phyloP scores from a whole-genome alignment of 2,797 vertebrate genomes.

The Psittacula derbiana region DNA sequence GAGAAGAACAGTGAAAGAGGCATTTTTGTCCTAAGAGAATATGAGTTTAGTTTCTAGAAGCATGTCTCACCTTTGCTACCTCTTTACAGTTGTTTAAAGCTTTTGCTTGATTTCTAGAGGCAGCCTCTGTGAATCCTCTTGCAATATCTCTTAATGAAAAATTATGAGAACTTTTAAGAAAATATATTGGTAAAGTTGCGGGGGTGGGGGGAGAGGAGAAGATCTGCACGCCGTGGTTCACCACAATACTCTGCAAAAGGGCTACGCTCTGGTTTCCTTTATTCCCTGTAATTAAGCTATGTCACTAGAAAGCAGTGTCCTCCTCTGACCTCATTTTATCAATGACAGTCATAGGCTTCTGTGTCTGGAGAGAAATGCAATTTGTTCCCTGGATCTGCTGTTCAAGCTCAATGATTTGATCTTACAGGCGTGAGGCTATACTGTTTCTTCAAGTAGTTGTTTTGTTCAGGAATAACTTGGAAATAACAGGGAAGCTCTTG shows the following conservation, averaged over 20 bases:
- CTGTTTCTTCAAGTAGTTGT: neutral
- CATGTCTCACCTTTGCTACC: neutral
- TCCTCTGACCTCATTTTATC: neutral
- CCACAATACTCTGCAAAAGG: neutral
- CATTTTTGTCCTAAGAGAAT: neutral
- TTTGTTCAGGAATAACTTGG: neutral
- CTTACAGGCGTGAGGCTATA: accelerated
- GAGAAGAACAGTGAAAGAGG: neutral
- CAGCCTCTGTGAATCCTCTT: neutral
- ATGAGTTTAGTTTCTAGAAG: neutral
- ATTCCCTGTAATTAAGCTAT: neutral
- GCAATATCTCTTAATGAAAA: neutral
- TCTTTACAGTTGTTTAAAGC: neutral
- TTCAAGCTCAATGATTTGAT: neutral
- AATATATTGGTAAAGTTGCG: accelerated
- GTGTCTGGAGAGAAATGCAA: neutral
- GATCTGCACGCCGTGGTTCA: neutral
- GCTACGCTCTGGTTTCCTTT: neutral
- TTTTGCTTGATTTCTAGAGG: neutral
- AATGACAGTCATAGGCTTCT: neutral
- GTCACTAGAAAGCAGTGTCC: neutral
- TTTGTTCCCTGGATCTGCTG: neutral
- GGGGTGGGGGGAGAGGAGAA: neutral
- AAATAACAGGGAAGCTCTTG: neutral
- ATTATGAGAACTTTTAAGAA: neutral